phyloP scores from a whole-genome alignment of 2,113 vertebrate genomes.

The Mellivora capensis region DNA sequence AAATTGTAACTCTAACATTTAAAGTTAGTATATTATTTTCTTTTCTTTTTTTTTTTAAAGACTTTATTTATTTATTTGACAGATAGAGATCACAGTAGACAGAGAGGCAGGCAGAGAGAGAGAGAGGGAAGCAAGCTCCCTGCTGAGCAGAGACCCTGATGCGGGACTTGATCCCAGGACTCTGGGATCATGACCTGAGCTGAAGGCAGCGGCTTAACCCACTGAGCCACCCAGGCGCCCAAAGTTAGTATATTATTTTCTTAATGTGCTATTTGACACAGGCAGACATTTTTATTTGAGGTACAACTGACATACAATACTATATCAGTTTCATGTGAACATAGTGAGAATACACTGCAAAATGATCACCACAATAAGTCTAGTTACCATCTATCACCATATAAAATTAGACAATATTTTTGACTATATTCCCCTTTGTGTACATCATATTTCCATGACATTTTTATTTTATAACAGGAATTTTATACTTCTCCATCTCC shows the following conservation, averaged over 20 bases:
- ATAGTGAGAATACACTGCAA: background rate
- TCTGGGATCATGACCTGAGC: too few relatives aligned
- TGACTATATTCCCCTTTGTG: background rate
- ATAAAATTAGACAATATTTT: background rate
- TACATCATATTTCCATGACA: background rate
- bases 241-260: slow-evolving; percentile 4
- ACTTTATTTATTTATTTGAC: too few relatives aligned
- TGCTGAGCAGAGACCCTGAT: too few relatives aligned
- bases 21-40: slow-evolving; percentile 4
- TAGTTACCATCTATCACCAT: background rate
- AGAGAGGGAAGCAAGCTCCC: too few relatives aligned
- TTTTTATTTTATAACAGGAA: background rate
- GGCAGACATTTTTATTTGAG: background rate
- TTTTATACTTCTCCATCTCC: background rate
- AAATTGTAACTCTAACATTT: background rate
- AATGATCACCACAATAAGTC: background rate
- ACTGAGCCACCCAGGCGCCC: too few relatives aligned
- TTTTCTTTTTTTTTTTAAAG: too few relatives aligned
- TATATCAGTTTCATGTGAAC: background rate
- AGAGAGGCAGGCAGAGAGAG: too few relatives aligned
- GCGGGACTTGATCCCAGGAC: too few relatives aligned
- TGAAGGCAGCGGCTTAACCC: too few relatives aligned
- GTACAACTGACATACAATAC: background rate
- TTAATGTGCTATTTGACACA: background rate
- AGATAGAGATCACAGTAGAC: too few relatives aligned